phyloP scores from a whole-genome alignment of 2,888 invertebrate genomes.

The Sylvicola cinctus region DNA sequence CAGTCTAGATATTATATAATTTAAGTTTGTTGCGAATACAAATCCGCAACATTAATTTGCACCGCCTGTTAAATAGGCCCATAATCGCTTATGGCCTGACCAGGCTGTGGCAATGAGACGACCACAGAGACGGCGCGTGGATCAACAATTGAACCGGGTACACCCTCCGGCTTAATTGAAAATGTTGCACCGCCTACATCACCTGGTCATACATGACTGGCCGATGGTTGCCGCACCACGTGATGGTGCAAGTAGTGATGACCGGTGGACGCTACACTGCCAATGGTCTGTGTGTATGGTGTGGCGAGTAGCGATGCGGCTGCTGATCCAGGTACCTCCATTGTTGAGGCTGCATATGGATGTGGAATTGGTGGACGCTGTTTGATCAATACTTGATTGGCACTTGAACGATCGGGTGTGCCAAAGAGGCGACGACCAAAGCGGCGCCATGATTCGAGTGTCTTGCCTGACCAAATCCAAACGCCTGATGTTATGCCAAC shows the following conservation, averaged over 20 bases:
- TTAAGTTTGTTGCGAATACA: too few species aligned
- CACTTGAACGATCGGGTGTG: slow-evolving; percentile 33
- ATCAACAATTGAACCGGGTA: slow-evolving; percentile 23
- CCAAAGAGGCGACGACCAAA: slow-evolving; percentile 50
- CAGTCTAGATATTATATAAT: too few species aligned
- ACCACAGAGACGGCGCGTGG: slow-evolving; percentile 21
- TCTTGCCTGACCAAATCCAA: slow-evolving; percentile 95
- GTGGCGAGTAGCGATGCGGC: slow-evolving; percentile 31
- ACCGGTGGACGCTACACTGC: slow-evolving; percentile 44
- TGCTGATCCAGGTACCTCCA: slow-evolving; percentile 33
- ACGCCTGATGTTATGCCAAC: slow-evolving; percentile 91
- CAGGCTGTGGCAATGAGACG: slow-evolving; percentile 26
- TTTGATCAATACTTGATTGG: slow-evolving; percentile 35
- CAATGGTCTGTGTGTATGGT: slow-evolving; percentile 28
- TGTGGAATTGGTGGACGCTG: slow-evolving; percentile 31
- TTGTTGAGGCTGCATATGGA: slow-evolving; percentile 34
- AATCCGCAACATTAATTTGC: slow-evolving; percentile 8
- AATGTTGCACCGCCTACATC: slow-evolving; percentile 24
- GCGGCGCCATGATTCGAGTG: slow-evolving; percentile 74
- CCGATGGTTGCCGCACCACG: slow-evolving; percentile 53
- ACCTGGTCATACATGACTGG: slow-evolving; percentile 46
- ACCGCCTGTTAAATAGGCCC: slow-evolving; percentile 30
- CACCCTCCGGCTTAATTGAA: slow-evolving; percentile 12
- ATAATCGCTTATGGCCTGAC: slow-evolving; percentile 26
- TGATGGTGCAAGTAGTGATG: slow-evolving; percentile 53